phyloP scores from a whole-genome alignment of 2,888 invertebrate genomes.

The Sphaerophoria taeniata region DNA sequence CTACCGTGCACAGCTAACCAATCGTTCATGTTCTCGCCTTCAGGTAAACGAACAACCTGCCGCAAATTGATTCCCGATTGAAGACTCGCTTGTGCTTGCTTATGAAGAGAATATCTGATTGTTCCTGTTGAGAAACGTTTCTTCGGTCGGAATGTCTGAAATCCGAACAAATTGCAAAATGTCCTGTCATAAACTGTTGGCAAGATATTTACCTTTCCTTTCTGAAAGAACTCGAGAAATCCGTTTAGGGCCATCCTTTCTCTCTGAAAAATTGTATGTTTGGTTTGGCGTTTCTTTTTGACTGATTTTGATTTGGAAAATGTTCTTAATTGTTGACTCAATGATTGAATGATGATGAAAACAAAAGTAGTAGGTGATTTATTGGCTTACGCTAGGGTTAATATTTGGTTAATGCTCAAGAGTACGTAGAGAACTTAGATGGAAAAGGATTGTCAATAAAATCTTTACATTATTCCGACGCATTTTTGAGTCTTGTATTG shows the following conservation, averaged over 20 bases:
- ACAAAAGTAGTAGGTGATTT: not conserved
- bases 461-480: constrained; percentile 58
- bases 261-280: constrained; percentile 24
- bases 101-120: constrained; percentile 91
- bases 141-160: constrained; percentile 94
- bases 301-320: not conserved
- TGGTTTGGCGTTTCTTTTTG: constrained; percentile 4
- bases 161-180: not conserved
- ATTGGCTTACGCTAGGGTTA: too few relatives aligned
- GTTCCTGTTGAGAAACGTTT: constrained; percentile 95
- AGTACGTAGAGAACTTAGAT: constrained; percentile 1
- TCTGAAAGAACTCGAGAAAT: constrained; percentile 90
- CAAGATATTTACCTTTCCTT: constrained; percentile 83
- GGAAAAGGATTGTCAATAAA: constrained; percentile 43
- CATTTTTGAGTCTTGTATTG: constrained; percentile 48
- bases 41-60: constrained; percentile 91
- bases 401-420: not conserved
- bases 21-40: constrained; percentile 93
- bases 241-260: constrained; percentile 86
- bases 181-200: not conserved
- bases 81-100: constrained; percentile 95
- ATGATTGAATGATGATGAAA: not conserved
- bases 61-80: constrained; percentile 94
- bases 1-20: constrained; percentile 98
- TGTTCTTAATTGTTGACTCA: not conserved